Evolutionary conservation across 2,113 vertebrate species (phyloP), one percentile per base, ranked within the genome.

Genomic region (Hassar affinis): DNA sequence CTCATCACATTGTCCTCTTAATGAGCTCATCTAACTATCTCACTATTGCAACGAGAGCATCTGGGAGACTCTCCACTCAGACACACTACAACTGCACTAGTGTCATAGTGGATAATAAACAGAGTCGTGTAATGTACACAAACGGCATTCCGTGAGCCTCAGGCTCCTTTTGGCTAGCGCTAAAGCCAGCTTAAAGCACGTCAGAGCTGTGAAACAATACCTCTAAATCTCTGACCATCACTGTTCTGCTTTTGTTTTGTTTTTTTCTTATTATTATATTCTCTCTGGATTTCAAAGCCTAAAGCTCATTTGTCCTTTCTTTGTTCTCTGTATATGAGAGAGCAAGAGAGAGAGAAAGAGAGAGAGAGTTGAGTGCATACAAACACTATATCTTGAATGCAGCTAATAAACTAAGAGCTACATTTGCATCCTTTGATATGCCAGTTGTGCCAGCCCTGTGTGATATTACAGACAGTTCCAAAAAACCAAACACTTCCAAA

Each of bases 51-150:
- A 47, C 15, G 9, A 57, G 33, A 25, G 35, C 54, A 22, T 22
- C 51, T 18, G 59, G 25, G 18, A 54, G 68, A 59, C 54, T 62
- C 42, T 54, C n/a, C 52, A 15, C 54, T 80, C 59, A 18, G 76
- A 42, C 68, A 35, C n/a, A 54, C 18, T 47, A 52, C 15, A 14
- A 78, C 25, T 51, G 78, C 52, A 62, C 78, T 45, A 33, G 56
- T 80, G 83, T 80, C 69, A 10, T 45, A 59, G 14, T 61, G 42
- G 86, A 88, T 71, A 68, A 84, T 84, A 30, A 68, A 84, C 87
- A 88, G 84, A 80, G 68, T 66, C 56, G 3, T 22, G 57, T 71
- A 81, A 81, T 79, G 66, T 86, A 86, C 77, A 86, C 85, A 86
- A 83, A 79, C 61, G 49, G 62, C 64, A 61, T 83, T 62, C 68